A percentile compares a stretch with the other conserved stretches of the same genome.
These are phyloP conservation scores for Sitodiplosis mosellana DNA, from an alignment of 1,140 invertebrate species.

Conservation along the genomic window DNA sequence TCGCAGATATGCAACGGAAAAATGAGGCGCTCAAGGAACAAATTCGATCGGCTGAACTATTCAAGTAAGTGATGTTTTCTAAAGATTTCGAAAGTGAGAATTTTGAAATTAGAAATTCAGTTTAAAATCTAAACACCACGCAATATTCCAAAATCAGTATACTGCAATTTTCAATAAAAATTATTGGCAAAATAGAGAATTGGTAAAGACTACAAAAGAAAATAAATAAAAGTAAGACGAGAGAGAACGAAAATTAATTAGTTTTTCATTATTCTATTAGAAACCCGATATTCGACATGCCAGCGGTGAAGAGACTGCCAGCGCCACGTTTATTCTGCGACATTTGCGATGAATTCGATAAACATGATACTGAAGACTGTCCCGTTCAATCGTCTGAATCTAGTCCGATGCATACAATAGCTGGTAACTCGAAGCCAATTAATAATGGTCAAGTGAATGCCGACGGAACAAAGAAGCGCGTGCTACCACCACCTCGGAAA, in stretches of 20 bases:
- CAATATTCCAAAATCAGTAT: too few species aligned
- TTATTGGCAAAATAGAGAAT: too few species aligned
- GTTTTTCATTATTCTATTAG: constrained; percentile 9
- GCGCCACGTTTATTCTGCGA: constrained; percentile 84
- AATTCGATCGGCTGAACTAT: not conserved
- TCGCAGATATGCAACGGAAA: constrained; percentile 87
- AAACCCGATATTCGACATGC: constrained; percentile 14
- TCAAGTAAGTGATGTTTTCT: not conserved
- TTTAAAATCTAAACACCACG: too few species aligned
- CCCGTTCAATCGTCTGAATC: constrained; percentile 57
- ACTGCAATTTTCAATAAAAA: too few species aligned
- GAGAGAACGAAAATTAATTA: too few species aligned
- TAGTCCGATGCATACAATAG: constrained; percentile 26
- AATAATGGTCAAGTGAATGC: constrained; percentile 22
- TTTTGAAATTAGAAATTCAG: too few species aligned
- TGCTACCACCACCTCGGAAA: constrained; percentile 41
- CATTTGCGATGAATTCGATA: constrained; percentile 92
- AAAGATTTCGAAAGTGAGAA: not conserved
- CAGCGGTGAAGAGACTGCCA: constrained; percentile 22
- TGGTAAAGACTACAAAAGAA: not conserved
- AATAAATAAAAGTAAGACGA: too few species aligned
- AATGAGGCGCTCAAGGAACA: constrained; percentile 48
- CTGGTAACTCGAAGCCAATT: constrained; percentile 12
- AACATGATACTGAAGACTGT: constrained; percentile 94
- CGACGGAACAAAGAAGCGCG: constrained; percentile 24